These are phyloP conservation scores for Muraenolepis orangiensis DNA, from an alignment of 2,797 vertebrate species.

Conservation along the genomic window DNA sequence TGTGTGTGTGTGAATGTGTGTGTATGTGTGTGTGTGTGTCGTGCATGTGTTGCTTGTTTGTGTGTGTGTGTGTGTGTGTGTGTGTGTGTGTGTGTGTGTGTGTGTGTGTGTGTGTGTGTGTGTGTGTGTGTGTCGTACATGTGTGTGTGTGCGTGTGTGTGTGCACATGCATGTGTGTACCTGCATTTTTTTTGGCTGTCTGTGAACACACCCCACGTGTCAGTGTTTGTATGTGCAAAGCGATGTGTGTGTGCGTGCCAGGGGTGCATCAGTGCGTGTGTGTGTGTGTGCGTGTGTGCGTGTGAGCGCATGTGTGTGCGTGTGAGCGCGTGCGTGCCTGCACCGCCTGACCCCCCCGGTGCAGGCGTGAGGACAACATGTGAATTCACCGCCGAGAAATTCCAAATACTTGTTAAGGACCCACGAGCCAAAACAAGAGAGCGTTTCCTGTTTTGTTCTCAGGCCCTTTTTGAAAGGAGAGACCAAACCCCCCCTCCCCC, in stretches of 20 bases:
- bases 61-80: not conserved
- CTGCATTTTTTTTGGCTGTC: too few species aligned
- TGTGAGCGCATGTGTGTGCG: not conserved
- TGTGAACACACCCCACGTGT: too few species aligned
- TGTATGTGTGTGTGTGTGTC: not conserved
- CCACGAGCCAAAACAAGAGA: constrained; percentile 65
- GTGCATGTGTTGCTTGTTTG: not conserved
- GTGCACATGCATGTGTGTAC: not conserved
- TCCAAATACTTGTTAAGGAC: constrained; percentile 67
- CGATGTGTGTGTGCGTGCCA: too few species aligned
- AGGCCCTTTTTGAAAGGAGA: constrained; percentile 57
- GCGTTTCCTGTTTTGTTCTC: constrained; percentile 70
- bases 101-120: not conserved
- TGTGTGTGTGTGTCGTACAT: constrained; percentile 5
- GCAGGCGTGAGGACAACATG: constrained; percentile 50
- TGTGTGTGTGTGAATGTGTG: not conserved
- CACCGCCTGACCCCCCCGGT: constrained; percentile 65
- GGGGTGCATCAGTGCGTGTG: not conserved
- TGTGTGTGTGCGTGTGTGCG: not conserved
- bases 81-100: constrained; percentile 18
- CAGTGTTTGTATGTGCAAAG: too few species aligned
- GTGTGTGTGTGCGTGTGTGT: not conserved
- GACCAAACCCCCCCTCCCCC: constrained; percentile 42
- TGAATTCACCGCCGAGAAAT: constrained; percentile 59
- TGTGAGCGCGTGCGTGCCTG: not conserved